Evolutionary conservation across 2,113 vertebrate genomes (phyloP), one percentile per base, ranked within the genome.

Genomic region (Strix aluco): DNA sequence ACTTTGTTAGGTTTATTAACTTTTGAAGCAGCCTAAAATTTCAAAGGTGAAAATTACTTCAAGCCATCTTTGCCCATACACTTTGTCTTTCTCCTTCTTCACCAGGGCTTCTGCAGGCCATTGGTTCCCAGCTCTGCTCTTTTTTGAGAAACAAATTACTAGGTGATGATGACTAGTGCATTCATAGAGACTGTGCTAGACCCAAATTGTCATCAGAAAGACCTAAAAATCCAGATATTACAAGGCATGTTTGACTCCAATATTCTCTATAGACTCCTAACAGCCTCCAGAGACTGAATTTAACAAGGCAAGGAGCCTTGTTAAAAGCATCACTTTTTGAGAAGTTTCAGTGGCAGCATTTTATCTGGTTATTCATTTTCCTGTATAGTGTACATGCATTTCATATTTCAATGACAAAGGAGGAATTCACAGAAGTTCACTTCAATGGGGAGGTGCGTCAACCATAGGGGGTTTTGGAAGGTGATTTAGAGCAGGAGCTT

Each of bases 361-460:
- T 93, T 81, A 38, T 91, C 83, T 85, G 65, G 22, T 63, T 74
- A 7, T 84, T 81, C 40, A 34, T 89, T 86, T 79, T 94, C 27
- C 49, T 81, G 11, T 49, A 18, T 23, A 44, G 40, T 16, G 54
- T 69, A 49, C 1, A 3, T 49, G 17, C 36, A 66, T 88, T 93
- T 90, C 10, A 1, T 58, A 62, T 94, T 90, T 93, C 90, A 69
- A 0, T n/a, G 78, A 82, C 65, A 87, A 93, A 88, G 69, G 42
- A 86, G 69, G 55, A 84, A 96, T 86, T 95, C 88, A 92, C 72
- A 42, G 51, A 94, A 9, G 51, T 77, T 94, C 61, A 32, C 49
- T 90, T 87, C 44, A 72, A 0, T 38, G 12, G 32, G 17, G 62
- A 91, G 21, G 49, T 17, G 11, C 0, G 0, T 75, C 81, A 87